phyloP scores from a whole-genome alignment of 2,797 vertebrate genomes.

The Coendou prehensilis region DNA sequence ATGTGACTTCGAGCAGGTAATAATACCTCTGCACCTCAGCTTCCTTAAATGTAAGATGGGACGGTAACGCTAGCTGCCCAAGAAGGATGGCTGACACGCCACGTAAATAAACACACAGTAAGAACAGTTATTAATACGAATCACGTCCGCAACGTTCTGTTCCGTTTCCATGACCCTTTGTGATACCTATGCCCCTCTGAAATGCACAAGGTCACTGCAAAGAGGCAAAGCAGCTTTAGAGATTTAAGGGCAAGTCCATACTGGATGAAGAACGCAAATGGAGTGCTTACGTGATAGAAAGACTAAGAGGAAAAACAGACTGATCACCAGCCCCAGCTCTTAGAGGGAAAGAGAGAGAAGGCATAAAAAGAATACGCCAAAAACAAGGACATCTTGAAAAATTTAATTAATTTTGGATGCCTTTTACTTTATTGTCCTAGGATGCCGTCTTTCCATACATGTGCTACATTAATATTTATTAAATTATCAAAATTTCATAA shows the following conservation, averaged over 20 bases:
- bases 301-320: neutral
- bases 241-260: constrained; percentile 10
- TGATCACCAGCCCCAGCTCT: neutral
- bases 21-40: neutral
- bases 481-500: constrained; percentile 24
- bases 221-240: neutral
- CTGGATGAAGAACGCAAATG: neutral
- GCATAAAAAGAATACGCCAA: neutral
- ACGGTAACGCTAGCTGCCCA: neutral
- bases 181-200: neutral
- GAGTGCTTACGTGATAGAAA: neutral
- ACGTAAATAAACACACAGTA: neutral
- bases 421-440: constrained; percentile 26
- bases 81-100: neutral
- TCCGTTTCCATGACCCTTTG: constrained; percentile 36
- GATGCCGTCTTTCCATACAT: neutral
- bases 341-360: neutral
- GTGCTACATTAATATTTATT: constrained; percentile 1
- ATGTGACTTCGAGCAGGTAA: neutral
- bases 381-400: constrained; percentile 12
- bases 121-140: neutral
- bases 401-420: constrained; percentile 17
- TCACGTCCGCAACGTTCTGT: neutral
- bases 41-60: neutral
- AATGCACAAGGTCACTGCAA: neutral